A percentile compares a stretch with the other conserved stretches of the same genome.
Evolutionary conservation across 2,113 vertebrate species (phyloP).

Genomic region (Dasyprocta punctata): DNA sequence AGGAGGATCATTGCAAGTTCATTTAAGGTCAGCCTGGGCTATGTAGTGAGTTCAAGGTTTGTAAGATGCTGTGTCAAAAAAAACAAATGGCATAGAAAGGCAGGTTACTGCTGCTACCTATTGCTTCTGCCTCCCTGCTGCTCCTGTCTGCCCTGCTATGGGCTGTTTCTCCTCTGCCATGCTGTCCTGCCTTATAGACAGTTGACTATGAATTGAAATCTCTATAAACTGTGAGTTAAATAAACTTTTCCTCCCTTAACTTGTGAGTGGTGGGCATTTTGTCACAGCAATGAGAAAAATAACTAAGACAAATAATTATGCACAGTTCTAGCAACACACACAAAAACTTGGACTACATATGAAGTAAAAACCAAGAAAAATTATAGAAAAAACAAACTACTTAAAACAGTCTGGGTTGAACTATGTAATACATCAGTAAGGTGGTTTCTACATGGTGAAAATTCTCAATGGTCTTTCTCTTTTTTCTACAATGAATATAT

Average conservation of each 20-base stretch:
- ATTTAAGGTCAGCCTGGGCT: background rate
- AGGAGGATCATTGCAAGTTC: background rate
- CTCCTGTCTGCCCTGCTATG: no score
- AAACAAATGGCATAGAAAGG: background rate
- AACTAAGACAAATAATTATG: no score
- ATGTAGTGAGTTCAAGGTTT: background rate
- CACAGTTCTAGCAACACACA: background rate
- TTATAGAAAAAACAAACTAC: slow-evolving; percentile 18
- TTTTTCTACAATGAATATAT: slow-evolving; percentile 22
- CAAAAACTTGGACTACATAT: background rate
- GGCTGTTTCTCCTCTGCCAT: no score
- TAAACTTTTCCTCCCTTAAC: no score
- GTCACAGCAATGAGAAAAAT: no score
- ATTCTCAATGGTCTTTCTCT: background rate
- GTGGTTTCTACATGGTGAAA: background rate
- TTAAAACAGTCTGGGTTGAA: background rate
- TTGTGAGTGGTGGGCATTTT: no score
- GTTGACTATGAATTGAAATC: no score
- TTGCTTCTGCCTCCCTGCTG: no score
- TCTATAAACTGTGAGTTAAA: no score
- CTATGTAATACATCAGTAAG: background rate
- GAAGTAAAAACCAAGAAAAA: background rate
- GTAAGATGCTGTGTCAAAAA: background rate
- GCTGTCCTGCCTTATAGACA: no score
- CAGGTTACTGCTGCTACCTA: background rate